phyloP scores from a whole-genome alignment of 2,113 vertebrate genomes.

The Pachycephala philippinensis region DNA sequence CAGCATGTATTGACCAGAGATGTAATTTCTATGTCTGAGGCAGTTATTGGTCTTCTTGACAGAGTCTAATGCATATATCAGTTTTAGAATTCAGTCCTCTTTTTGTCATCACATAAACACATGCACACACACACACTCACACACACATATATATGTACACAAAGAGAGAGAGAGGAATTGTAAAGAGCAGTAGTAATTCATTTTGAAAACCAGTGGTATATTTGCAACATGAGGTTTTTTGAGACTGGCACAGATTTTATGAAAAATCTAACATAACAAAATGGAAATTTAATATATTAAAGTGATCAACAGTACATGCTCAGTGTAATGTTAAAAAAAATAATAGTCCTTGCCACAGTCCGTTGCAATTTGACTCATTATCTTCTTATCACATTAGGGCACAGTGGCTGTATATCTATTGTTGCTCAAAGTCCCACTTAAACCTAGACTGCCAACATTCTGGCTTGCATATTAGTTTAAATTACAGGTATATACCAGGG shows the following conservation, averaged over 20 bases:
- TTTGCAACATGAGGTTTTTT: background rate
- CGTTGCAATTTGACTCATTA: background rate
- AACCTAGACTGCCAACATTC: background rate
- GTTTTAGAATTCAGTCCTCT: background rate
- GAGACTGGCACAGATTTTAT: background rate
- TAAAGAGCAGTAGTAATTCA: background rate
- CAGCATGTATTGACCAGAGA: background rate
- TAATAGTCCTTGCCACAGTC: background rate
- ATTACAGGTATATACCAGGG: background rate
- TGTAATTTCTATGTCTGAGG: background rate
- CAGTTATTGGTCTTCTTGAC: background rate
- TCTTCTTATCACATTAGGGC: background rate
- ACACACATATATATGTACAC: rapidly evolving
- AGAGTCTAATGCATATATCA: background rate
- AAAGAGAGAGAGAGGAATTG: background rate
- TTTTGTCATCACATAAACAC: background rate
- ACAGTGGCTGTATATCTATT: background rate
- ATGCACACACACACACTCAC: background rate
- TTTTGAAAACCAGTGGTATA: background rate
- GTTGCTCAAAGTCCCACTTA: background rate
- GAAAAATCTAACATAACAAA: background rate
- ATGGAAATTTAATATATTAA: background rate
- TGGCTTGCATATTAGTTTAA: background rate
- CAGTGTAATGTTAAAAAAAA: background rate
- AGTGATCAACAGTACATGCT: background rate